Percentiles rank a stretch among this genome's conserved stretches.
These are phyloP conservation scores for Nothobranchius kuhntae DNA, from an alignment of 2,113 vertebrate species.

Conservation along the genomic window DNA sequence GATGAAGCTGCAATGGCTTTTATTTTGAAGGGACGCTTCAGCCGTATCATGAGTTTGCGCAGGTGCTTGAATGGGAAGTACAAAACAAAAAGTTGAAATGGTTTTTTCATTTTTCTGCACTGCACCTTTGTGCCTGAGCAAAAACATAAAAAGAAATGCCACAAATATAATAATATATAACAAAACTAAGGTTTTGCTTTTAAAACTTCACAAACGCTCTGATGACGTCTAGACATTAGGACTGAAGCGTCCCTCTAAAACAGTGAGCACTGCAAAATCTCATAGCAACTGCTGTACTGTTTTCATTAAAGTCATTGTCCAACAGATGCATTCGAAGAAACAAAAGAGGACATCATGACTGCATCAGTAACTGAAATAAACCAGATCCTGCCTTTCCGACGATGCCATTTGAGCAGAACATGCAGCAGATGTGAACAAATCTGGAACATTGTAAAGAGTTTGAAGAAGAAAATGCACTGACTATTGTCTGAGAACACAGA, in stretches of 20 bases:
- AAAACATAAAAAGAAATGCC: no score
- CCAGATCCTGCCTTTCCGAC: conserved; percentile 1
- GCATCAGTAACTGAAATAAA: conserved; percentile 6
- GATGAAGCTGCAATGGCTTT: background rate
- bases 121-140: no score
- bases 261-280: background rate
- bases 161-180: background rate
- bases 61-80: background rate
- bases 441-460: conserved; percentile 37
- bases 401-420: conserved; percentile 11
- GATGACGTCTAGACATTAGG: no score
- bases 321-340: background rate
- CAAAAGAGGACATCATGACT: background rate
- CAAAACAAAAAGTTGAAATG: no score
- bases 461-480: conserved; percentile 8
- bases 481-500: conserved; percentile 17
- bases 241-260: conserved; percentile 12
- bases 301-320: background rate
- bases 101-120: no score
- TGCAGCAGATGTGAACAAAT: conserved; percentile 9
- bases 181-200: background rate
- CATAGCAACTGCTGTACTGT: background rate
- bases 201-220: no score
- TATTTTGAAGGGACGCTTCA: conserved; percentile 10
- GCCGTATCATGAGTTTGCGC: background rate